Conservation (phyloP, 2,113 vertebrate species). For the Clarias magur region DNA sequence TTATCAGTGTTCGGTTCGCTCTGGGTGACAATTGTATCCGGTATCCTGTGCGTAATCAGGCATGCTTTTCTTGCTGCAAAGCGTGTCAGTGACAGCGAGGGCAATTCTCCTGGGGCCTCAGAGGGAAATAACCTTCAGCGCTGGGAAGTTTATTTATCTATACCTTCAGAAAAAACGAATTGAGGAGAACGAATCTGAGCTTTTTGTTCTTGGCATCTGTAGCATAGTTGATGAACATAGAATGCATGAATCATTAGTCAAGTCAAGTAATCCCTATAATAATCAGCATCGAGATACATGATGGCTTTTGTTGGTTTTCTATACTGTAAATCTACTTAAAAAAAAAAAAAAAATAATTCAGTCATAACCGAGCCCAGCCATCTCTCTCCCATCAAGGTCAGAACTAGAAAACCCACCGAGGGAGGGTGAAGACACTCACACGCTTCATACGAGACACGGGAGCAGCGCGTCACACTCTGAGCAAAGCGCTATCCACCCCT, state of each 20-base stretch:
- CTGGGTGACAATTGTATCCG: constrained; percentile 6
- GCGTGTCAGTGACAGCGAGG: constrained; percentile 41
- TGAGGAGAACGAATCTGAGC: neutral
- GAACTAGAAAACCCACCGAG: too few relatives aligned
- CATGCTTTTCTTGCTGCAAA: neutral
- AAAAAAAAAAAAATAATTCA: too few relatives aligned
- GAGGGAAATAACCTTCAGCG: constrained; percentile 77
- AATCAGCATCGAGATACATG: neutral
- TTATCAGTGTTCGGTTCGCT: constrained; percentile 57
- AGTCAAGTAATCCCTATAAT: neutral
- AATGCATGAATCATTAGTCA: neutral
- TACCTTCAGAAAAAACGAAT: neutral
- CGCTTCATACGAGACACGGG: too few relatives aligned
- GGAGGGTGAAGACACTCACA: too few relatives aligned
- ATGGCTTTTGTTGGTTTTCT: too few relatives aligned
- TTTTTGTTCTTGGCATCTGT: neutral
- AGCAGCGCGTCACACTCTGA: too few relatives aligned
- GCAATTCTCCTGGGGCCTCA: neutral
- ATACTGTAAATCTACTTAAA: too few relatives aligned
- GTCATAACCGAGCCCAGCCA: too few relatives aligned
- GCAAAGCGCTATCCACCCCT: too few relatives aligned
- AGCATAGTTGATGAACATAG: neutral
- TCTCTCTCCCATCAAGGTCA: too few relatives aligned
- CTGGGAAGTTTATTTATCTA: constrained; percentile 14
- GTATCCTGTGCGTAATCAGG: constrained; percentile 15